Base-by-base conservation (phyloP, 1,140 invertebrate species). In the Trigoniulus corallinus region DNA sequence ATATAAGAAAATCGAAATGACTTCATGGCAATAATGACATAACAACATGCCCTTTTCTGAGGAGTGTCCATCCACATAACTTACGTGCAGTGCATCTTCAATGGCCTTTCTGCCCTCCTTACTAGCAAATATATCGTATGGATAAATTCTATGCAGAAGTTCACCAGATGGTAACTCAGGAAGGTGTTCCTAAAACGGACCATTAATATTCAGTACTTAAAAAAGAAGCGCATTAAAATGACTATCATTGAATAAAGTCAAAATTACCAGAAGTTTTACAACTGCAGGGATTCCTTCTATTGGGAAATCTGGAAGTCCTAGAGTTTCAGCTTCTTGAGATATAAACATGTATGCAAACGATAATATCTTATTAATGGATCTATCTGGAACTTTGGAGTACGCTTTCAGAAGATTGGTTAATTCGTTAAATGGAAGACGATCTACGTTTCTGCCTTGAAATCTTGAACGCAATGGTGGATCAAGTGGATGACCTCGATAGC, bases 401-500 rank as follows among this genome's bases (percentile, higher is more conserved):
- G 71, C 56, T 1, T 65, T 61, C 55, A 67, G 71, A 50, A 85
- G 60, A 24, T 62, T 55, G 15, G 64, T 63, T 22, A 80, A 58
- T 40, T 79, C 62, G 34, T 57, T 69, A 56, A 69, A 72, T 26
- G 66, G 60, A 26, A 66, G 55, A 1, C 62, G 54, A 40, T 78
- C 67, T 24, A 97, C 75, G 66, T 92, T 81, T 62, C 87, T 73
- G 0, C 85, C 88, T 68, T 98, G 94, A 68, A 98, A 98, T 48
- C 94, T 70, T 0, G 92, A 95, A 53, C 94, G 71, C 10, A 98
- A 68, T 0, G 94, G 94, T 13, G 93, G 93, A 76, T 98, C 94
- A 12, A 98, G 67, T 0, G 91, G 85, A 64, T 96, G 91, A 1
- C 94, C 94, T 53, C 77, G 75, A 66, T 88, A 91, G 48, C 67